phyloP scores from a whole-genome alignment of 2,888 invertebrate genomes.

The Lasioglossum zephyrum region DNA sequence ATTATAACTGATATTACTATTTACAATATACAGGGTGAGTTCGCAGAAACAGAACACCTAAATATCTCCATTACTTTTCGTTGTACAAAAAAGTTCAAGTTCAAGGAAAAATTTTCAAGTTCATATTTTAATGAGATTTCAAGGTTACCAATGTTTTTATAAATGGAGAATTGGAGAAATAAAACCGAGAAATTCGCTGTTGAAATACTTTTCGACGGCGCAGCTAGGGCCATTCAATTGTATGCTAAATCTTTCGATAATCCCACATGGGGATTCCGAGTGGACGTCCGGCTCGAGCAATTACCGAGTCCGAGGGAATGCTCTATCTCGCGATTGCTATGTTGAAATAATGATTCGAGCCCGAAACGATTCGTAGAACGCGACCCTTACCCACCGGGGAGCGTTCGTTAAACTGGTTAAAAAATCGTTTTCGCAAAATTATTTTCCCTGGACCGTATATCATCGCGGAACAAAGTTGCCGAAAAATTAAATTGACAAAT shows the following conservation, averaged over 20 bases:
- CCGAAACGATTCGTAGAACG: neutral
- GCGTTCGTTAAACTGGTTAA: neutral
- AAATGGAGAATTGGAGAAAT: no score
- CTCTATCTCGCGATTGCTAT: neutral
- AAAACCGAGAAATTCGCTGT: neutral
- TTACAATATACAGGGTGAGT: no score
- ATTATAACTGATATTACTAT: no score
- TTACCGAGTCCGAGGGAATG: conserved; percentile 27
- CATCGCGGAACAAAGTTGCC: neutral
- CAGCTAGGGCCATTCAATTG: conserved; percentile 24
- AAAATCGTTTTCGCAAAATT: neutral
- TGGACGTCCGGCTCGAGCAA: conserved; percentile 8
- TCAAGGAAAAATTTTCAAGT: no score
- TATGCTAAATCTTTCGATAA: conserved; percentile 46
- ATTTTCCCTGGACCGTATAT: neutral
- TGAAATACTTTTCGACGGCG: neutral
- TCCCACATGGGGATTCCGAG: neutral
- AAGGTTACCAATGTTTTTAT: no score
- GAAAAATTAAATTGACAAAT: neutral
- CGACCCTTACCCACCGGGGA: neutral
- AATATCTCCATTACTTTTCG: no score
- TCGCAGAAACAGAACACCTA: no score
- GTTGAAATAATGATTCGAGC: conserved; percentile 9
- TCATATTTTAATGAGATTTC: no score
- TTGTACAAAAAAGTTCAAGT: no score